A percentile compares a stretch with the other conserved stretches of the same genome.
Conservation (phyloP, 2,888 invertebrate genomes). For the Tetragonula carbonaria region DNA sequence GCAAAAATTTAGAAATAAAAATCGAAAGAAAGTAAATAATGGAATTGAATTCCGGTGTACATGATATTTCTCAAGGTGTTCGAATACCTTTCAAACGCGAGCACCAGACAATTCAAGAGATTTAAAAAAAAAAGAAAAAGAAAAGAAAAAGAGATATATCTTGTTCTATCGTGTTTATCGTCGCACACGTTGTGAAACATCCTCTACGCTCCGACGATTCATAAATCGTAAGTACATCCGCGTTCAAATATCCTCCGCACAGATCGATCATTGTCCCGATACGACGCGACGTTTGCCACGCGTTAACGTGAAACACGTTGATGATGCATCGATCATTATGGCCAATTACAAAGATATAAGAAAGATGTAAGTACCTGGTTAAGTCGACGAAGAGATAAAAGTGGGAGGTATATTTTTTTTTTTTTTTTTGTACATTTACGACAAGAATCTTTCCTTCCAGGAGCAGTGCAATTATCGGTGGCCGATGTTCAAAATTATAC, state of each 20-base stretch:
- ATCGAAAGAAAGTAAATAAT: too few relatives aligned
- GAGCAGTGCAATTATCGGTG: slow-evolving; percentile 30
- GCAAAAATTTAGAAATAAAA: too few relatives aligned
- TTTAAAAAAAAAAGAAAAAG: too few relatives aligned
- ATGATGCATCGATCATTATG: slow-evolving; percentile 32
- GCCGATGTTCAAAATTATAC: slow-evolving; percentile 40
- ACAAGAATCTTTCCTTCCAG: slow-evolving; percentile 27
- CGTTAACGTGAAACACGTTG: slow-evolving; percentile 26
- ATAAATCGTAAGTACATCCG: too few relatives aligned
- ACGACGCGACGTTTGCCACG: neutral
- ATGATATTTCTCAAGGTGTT: too few relatives aligned
- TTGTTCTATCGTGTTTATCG: too few relatives aligned
- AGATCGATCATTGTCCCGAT: slow-evolving; percentile 20
- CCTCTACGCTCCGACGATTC: too few relatives aligned
- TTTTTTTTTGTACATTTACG: slow-evolving; percentile 24
- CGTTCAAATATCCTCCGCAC: slow-evolving; percentile 6
- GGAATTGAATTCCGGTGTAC: too few relatives aligned
- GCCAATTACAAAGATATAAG: slow-evolving; percentile 42
- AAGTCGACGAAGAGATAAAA: slow-evolving; percentile 2
- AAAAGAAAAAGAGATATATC: too few relatives aligned
- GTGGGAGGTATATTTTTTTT: neutral
- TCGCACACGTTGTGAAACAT: too few relatives aligned
- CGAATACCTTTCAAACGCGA: too few relatives aligned
- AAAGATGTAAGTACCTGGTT: neutral
- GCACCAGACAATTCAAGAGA: too few relatives aligned